phyloP scores from a whole-genome alignment of 2,113 vertebrate genomes.

The Amblyopsis rosae region DNA sequence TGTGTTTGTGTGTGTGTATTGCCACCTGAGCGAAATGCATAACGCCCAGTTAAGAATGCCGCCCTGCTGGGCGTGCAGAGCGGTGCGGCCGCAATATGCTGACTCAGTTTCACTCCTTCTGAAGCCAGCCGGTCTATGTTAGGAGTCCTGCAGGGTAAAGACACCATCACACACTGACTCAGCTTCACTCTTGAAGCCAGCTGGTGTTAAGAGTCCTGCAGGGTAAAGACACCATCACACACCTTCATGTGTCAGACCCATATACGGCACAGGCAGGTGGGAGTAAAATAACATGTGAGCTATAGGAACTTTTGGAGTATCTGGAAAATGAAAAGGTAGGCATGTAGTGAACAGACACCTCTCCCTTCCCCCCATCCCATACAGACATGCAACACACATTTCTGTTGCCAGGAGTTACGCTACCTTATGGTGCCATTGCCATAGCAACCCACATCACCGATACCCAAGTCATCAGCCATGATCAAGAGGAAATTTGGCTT shows the following conservation, averaged over 20 bases:
- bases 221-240: background rate
- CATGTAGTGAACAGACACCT: background rate
- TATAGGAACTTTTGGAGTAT: too few species aligned
- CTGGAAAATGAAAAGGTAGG: background rate
- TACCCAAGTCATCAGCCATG: slow-evolving; percentile 85
- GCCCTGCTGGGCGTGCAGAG: slow-evolving; percentile 79
- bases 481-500: slow-evolving; percentile 84
- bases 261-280: too few species aligned
- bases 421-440: slow-evolving; percentile 83
- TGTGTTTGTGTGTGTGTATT: background rate
- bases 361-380: background rate
- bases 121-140: slow-evolving; percentile 76
- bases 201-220: slow-evolving; percentile 74
- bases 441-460: slow-evolving; percentile 86
- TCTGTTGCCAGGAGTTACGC: slow-evolving; percentile 45
- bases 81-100: slow-evolving; percentile 78
- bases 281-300: too few species aligned
- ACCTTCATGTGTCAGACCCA: too few species aligned
- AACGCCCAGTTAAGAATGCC: slow-evolving; percentile 78
- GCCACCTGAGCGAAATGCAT: slow-evolving; percentile 75
- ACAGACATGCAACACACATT: background rate
- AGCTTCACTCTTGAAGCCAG: slow-evolving; percentile 63
- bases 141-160: slow-evolving; percentile 69
- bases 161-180: background rate
- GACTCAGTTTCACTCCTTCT: slow-evolving; percentile 78